Percentiles rank a stretch among this genome's conserved stretches.
Conservation (phyloP, 2,797 vertebrate species). For the Pyrocephalus nanus region DNA sequence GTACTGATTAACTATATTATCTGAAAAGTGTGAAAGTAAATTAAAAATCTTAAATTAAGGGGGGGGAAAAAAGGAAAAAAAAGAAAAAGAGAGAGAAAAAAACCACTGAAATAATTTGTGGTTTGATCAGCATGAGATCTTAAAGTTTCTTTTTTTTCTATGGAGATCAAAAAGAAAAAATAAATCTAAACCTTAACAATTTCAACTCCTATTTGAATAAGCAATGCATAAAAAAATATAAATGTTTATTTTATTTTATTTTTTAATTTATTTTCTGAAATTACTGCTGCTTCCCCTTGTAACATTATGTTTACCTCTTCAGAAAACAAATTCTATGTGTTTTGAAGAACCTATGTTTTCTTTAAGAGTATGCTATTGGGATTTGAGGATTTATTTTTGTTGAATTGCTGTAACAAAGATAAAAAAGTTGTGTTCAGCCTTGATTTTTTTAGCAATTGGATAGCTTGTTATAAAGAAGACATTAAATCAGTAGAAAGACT, state of each 20-base stretch:
- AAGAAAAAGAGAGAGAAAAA: no score
- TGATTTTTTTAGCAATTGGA: background rate
- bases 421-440: background rate
- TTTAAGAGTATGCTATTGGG: background rate
- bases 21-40: background rate
- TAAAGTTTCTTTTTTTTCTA: background rate
- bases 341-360: background rate
- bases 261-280: background rate
- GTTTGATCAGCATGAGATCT: background rate
- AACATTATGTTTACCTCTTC: background rate
- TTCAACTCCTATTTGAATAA: background rate
- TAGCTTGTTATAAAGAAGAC: background rate
- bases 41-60: background rate
- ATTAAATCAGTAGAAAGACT: background rate
- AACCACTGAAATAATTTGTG: accelerated
- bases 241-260: background rate
- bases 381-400: background rate
- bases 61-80: background rate
- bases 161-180: background rate
- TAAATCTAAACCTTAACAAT: background rate
- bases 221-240: background rate
- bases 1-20: background rate
- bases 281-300: background rate
- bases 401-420: background rate
- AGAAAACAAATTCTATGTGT: background rate